Base-by-base conservation (phyloP, 2,113 vertebrate genomes). In the Perccottus glenii region DNA sequence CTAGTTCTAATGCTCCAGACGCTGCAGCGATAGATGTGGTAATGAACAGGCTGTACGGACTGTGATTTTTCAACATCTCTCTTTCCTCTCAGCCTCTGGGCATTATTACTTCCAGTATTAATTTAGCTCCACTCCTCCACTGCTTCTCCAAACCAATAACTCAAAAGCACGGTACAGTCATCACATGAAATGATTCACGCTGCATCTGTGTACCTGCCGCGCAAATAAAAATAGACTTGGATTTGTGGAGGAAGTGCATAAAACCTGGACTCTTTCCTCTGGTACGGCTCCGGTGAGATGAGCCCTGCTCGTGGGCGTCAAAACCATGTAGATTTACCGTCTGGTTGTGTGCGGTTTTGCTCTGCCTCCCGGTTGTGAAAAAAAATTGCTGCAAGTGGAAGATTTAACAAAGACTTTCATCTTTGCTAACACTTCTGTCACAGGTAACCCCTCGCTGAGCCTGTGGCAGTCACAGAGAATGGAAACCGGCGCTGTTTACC, bases 371-470 rank as follows among this genome's bases (percentile, higher is more conserved):
- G 63, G 66, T 49, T 67, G 73, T 77, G 40, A 83, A 85, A 33
- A 55, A 73, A 81, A 85, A 83, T 70, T 70, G 58, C 75, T 79
- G 63, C 53, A 60, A 73, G 63, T 71, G 57, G 67, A 67, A 60
- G 62, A 43, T 63, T 76, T 80, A 75, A 78, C 60, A 68, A 36
- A 45, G 50, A 49, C 68, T 70, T 65, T 66, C 68, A 81, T 61
- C 65, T 71, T 38, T 49, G 46, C 56, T 61, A 50, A 15, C 12
- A 42, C 58, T 44, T 65, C 68, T 52, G 63, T 43, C 33, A 43
- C 67, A 57, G 69, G 66, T 75, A 67, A 77, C 64, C 71, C 48
- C 11, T 62, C 4, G 32, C 49, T 44, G 60, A 80, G 65, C 55
- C 73, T 2, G 52, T 5, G 42, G 48, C 3, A 3, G 19, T 60